Base-by-base conservation (phyloP, 2,797 vertebrate genomes). In the Scolopax bukidnonensis region DNA sequence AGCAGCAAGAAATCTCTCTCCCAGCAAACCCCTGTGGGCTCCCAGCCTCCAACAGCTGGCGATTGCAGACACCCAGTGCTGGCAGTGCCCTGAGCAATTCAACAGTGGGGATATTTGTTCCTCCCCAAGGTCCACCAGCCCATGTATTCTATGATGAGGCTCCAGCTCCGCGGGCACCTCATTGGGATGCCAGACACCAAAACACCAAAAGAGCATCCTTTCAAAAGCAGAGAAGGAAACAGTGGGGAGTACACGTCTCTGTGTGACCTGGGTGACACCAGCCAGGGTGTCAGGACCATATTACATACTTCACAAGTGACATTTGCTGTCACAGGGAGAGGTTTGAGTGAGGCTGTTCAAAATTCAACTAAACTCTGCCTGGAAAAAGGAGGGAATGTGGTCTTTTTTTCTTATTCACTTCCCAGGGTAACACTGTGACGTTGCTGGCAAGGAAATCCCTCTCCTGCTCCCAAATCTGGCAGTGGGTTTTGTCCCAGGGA, bases 111-210 rank as follows among this genome's bases (percentile, higher is more conserved):
- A 74, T n/a, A 6, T 25, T 25, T 0, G 0, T 25, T 21, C 4
- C 30, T 51, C 63, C 19, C 48, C 36, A 27, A 24, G 60, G 14
- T 5, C 51, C 77, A 53, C 9, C 41, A 87, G 21, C 56, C 24
- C 30, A 25, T 3, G 0, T 1, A 0, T 19, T 54, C 9, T 47
- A 16, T 0, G 0, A 38, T 3, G 4, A 40, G 53, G 27, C 9
- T 33, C 18, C 2, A 2, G 48, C 27, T 20, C 53, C 45, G 56
- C 1, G 1, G 40, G 25, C 1, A 5, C 63, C 68, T 91, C 86
- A 3, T 7, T 36, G 70, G 78, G 59, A 45, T 89, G 78, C 48
- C 86, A 30, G 70, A 80, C 2, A 0, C n/a, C n/a, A n/a, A n/a
- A n/a, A 61, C 1, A 5, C 53, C 0, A 1, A 71, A 56, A 30